A percentile compares a stretch with the other conserved stretches of the same genome.
phyloP scores from a whole-genome alignment of 1,140 invertebrate species.

The Oncopodura yosiiana region DNA sequence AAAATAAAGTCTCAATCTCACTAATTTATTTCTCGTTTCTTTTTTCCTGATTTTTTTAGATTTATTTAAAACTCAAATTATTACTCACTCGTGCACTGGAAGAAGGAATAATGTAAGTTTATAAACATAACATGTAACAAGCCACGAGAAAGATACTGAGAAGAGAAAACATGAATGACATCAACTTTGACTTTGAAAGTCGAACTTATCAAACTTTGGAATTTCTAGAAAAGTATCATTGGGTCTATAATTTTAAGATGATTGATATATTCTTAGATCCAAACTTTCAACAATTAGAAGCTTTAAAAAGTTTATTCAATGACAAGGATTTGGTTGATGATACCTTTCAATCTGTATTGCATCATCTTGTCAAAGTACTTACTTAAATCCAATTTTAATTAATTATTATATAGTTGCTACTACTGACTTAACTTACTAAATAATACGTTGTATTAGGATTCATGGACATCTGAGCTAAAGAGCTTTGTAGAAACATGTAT shows the following conservation, averaged over 20 bases:
- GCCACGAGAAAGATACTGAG: too few relatives aligned
- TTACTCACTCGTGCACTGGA: too few relatives aligned
- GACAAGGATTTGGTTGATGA: background rate
- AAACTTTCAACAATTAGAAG: background rate
- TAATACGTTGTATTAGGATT: background rate
- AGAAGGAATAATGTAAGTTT: too few relatives aligned
- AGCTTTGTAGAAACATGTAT: background rate
- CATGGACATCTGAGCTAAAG: background rate
- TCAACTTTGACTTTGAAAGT: too few relatives aligned
- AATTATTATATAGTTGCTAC: background rate
- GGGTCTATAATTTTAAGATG: slow-evolving; percentile 24
- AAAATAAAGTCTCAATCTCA: too few relatives aligned
- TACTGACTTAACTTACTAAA: background rate
- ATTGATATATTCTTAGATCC: slow-evolving; percentile 1
- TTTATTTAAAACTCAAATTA: too few relatives aligned
- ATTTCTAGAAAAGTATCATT: slow-evolving; percentile 10
- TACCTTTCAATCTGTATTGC: slow-evolving; percentile 13
- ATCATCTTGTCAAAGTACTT: background rate
- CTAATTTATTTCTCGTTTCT: too few relatives aligned
- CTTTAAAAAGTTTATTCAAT: background rate
- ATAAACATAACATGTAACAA: too few relatives aligned
- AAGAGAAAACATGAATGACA: too few relatives aligned
- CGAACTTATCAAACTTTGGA: too few relatives aligned
- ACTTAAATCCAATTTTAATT: background rate
- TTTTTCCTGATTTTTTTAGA: too few relatives aligned